Conservation (phyloP, 1,140 invertebrate genomes). For the Trigoniulus corallinus region DNA sequence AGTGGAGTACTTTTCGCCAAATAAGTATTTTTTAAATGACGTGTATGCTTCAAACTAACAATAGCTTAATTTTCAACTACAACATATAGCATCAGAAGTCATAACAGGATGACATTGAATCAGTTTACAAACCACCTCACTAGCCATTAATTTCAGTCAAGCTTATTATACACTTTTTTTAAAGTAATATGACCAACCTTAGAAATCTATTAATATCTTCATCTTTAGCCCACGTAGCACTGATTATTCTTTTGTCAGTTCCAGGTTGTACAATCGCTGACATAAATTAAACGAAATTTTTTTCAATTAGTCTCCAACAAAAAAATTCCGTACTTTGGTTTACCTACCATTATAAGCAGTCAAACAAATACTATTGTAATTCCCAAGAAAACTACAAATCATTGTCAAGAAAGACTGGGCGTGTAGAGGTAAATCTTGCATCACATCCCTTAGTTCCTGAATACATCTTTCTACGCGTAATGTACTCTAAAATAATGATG, state of each 20-base stretch:
- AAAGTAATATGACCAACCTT: conserved; percentile 44
- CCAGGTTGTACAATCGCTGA: conserved; percentile 54
- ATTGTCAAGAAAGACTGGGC: conserved; percentile 49
- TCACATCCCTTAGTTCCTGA: conserved; percentile 45
- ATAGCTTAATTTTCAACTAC: no score
- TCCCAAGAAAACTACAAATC: conserved; percentile 46
- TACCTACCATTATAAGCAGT: conserved; percentile 43
- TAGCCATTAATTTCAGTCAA: no score
- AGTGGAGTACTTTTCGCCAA: no score
- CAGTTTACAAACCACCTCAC: no score
- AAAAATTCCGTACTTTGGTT: neutral
- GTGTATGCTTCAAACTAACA: no score
- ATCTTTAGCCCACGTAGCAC: conserved; percentile 81
- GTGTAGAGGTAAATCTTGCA: conserved; percentile 51
- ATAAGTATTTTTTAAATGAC: no score
- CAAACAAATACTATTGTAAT: conserved; percentile 57
- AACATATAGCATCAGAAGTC: no score
- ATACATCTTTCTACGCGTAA: conserved; percentile 52
- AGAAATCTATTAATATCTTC: conserved; percentile 83
- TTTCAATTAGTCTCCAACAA: neutral
- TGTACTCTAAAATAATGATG: conserved; percentile 44
- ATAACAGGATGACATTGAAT: no score
- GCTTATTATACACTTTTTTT: neutral
- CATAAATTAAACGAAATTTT: neutral
- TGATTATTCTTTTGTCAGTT: conserved; percentile 62